Base-by-base conservation (phyloP, 2,113 vertebrate genomes). In the Mirza zaza region DNA sequence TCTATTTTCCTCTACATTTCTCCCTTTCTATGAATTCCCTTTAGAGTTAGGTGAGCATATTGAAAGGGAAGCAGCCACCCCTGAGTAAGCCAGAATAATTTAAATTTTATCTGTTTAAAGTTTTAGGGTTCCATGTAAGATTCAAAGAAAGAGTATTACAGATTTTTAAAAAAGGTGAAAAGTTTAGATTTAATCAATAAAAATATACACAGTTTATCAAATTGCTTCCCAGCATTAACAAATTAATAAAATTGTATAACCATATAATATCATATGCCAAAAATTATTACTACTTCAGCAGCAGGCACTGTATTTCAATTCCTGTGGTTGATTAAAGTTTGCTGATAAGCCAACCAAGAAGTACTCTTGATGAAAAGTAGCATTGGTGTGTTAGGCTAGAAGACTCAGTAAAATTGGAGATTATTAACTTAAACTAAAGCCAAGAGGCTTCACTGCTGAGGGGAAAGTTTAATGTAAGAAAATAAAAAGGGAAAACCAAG, bases 241-340 rank as follows among this genome's bases (percentile, higher is more conserved):
- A 84, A 95, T 73, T 29, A 96, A 91, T 68, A 95, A 94, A 63
- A 91, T 85, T 25, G 45, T 92, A 89, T 61, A 91, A 75, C 34
- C 76, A 84, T 55, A 80, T 94, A 75, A 70, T 80, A 59, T 95
- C 15, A 81, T 50, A 85, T 95, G 48, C 32, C 76, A 83, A 50
- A 93, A 36, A n/a, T 57, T 57, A 85, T 52, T 79, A 82, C 61
- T 59, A 45, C 75, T 70, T 87, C 61, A 88, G 63, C 57, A 52
- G 61, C 6, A 61, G 61, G 15, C 34, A 91, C 55, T 63, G 36
- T 55, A 57, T 63, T 83, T 91, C 77, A 77, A 55, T 71, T 79
- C 57, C 32, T 79, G 21, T 63, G 45, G 65, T 48, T 75, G 71
- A 67, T 42, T 76, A 81, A 86, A 57, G 0, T 5, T 90, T 90